A percentile compares a stretch with the other conserved stretches of the same genome.
Conservation (phyloP, 2,797 vertebrate genomes). For the Nyctalus aviator region DNA sequence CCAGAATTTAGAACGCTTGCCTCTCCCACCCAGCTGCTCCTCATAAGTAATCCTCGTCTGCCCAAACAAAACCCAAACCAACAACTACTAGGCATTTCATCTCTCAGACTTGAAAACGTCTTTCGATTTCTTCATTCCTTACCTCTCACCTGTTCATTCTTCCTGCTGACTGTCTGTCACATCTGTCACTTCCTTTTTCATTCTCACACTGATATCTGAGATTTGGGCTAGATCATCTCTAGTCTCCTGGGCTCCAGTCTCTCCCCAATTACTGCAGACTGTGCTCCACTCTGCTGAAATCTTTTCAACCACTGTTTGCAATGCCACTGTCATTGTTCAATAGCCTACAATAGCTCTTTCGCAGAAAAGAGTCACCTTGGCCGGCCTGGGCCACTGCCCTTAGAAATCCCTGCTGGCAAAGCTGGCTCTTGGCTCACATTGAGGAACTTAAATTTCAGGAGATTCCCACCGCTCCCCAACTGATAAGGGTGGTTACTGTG, state of each 20-base stretch:
- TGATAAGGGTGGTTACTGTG: neutral
- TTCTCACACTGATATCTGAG: neutral
- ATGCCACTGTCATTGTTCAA: neutral
- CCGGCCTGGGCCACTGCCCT: too few species aligned
- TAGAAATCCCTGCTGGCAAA: neutral
- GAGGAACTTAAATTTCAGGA: neutral
- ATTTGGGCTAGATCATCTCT: neutral
- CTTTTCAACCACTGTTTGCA: neutral
- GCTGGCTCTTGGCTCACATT: neutral
- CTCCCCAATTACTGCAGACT: neutral
- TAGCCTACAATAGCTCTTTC: neutral
- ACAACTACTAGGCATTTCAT: neutral
- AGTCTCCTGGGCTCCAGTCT: neutral
- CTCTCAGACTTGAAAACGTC: neutral
- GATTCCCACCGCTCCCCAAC: neutral
- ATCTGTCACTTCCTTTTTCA: neutral
- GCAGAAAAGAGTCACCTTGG: neutral
- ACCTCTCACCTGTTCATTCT: neutral
- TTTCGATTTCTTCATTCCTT: neutral
- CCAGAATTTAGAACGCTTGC: neutral
- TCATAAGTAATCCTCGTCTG: neutral
- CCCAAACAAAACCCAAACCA: neutral
- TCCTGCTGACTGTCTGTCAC: neutral
- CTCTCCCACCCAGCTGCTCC: neutral
- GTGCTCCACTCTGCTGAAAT: neutral